These are phyloP conservation scores for Chaetodon trifascialis DNA, from an alignment of 2,113 vertebrate species.

Conservation along the genomic window DNA sequence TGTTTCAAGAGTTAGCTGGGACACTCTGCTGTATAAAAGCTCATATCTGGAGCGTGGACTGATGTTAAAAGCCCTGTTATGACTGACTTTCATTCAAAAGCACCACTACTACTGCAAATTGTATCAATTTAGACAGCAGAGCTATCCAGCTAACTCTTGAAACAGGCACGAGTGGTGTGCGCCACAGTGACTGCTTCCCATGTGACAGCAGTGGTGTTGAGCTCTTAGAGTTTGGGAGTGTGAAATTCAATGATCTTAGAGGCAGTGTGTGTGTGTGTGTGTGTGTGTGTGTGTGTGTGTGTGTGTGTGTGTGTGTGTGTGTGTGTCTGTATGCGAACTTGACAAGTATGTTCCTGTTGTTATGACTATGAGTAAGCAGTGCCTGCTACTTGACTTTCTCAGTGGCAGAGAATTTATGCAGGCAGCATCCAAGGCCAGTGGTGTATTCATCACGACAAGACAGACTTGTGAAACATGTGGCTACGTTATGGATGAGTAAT, in stretches of 20 bases:
- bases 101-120: too few relatives aligned
- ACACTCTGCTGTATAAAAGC: too few relatives aligned
- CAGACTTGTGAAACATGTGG: neutral
- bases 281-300: too few relatives aligned
- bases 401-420: slow-evolving; percentile 6
- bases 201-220: slow-evolving; percentile 24
- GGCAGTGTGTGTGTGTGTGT: neutral
- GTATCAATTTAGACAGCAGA: neutral
- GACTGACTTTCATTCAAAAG: too few relatives aligned
- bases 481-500: slow-evolving; percentile 15
- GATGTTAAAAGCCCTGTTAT: too few relatives aligned
- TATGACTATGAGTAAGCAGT: slow-evolving; percentile 28
- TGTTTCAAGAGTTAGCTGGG: too few relatives aligned
- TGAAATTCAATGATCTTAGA: slow-evolving; percentile 46
- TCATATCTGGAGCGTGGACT: too few relatives aligned
- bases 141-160: slow-evolving; percentile 18
- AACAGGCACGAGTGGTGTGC: slow-evolving; percentile 16
- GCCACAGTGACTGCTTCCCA: slow-evolving; percentile 18
- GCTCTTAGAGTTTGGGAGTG: slow-evolving; percentile 20
- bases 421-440: slow-evolving; percentile 5
- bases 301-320: neutral
- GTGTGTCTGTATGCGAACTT: neutral
- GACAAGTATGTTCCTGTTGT: slow-evolving; percentile 36
- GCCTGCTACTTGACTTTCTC: neutral
- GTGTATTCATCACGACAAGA: slow-evolving; percentile 10